Evolutionary conservation across 2,888 invertebrate genomes (phyloP), one percentile per base, ranked within the genome.

Genomic region (Pinctada fucata): DNA sequence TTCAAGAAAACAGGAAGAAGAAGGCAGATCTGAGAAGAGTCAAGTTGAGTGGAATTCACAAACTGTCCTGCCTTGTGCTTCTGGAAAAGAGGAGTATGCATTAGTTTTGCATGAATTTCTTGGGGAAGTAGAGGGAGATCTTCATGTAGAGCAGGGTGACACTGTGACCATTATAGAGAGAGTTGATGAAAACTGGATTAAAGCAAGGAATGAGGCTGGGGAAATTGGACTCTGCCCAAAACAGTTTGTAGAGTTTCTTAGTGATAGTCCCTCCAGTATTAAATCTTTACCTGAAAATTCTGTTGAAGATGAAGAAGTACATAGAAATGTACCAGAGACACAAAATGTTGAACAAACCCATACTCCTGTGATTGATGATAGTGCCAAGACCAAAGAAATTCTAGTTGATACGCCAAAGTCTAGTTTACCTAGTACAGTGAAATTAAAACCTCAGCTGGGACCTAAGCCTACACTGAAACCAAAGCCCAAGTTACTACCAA

Each of bases 141-240:
- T 93, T 8, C 84, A 75, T 75, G 85, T 93, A 45, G 79, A 82
- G 49, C 92, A 92, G 86, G 93, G 93, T 3, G 93, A 93, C 79
- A 91, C 91, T 45, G 89, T 93, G 3, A 91, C 89, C 48, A 85
- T 93, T 50, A 70, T 93, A 10, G 83, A 87, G 48, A 82, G 90
- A 72, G 77, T 92, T 8, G 91, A 92, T 84, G 88, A 86, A 13
- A 90, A 93, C 82, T 93, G 93, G 93, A 85, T 90, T 63, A 86
- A 90, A 81, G 93, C 91, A 3, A 84, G 84, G 70, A 90, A 91
- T 83, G 91, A 91, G 47, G 47, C 52, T 76, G 93, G 92, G 2
- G 80, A 88, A 49, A 78, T 87, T 16, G 93, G 93, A 2, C 85
- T 92, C 51, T 91, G 92, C 79, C 93, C 93, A 2, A 78, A 88